phyloP scores from a whole-genome alignment of 2,113 vertebrate species.

The Pollimyrus isidori region DNA sequence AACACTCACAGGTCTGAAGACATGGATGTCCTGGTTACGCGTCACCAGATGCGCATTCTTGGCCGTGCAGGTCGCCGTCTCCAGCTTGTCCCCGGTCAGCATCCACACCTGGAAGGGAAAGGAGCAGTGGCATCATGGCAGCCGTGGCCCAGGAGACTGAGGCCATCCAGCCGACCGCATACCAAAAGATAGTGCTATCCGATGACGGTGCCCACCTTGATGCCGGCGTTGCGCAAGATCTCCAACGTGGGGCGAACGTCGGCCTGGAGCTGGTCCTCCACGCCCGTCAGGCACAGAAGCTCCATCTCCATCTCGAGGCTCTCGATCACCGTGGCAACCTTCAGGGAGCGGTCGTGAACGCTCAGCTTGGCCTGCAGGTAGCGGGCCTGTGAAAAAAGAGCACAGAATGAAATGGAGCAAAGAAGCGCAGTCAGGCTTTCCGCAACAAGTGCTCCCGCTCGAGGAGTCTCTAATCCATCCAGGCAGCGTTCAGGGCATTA shows the following conservation, averaged over 20 bases:
- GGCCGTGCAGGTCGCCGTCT: conserved; percentile 92
- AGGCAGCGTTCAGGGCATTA: neutral
- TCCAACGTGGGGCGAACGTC: conserved; percentile 92
- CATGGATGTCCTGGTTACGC: conserved; percentile 88
- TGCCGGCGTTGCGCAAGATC: conserved; percentile 89
- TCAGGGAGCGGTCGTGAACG: conserved; percentile 90
- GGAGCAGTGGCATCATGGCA: neutral
- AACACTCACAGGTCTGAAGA: conserved; percentile 79
- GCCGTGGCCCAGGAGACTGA: too few species aligned
- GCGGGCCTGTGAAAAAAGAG: conserved; percentile 64
- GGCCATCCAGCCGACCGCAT: neutral
- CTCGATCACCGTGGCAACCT: conserved; percentile 92
- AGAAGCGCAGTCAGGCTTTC: neutral
- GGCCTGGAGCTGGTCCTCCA: conserved; percentile 89
- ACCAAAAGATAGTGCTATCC: neutral
- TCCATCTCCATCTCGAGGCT: conserved; percentile 99
- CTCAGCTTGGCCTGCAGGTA: conserved; percentile 93
- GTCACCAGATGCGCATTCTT: conserved; percentile 96
- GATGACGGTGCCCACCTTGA: conserved; percentile 67
- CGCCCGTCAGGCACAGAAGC: conserved; percentile 86
- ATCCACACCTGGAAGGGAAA: conserved; percentile 82
- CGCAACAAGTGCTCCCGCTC: neutral
- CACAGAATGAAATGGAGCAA: neutral
- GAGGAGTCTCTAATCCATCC: neutral
- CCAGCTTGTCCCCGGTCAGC: conserved; percentile 93